Conservation (phyloP, 2,113 vertebrate species). For the Monopterus albus region DNA sequence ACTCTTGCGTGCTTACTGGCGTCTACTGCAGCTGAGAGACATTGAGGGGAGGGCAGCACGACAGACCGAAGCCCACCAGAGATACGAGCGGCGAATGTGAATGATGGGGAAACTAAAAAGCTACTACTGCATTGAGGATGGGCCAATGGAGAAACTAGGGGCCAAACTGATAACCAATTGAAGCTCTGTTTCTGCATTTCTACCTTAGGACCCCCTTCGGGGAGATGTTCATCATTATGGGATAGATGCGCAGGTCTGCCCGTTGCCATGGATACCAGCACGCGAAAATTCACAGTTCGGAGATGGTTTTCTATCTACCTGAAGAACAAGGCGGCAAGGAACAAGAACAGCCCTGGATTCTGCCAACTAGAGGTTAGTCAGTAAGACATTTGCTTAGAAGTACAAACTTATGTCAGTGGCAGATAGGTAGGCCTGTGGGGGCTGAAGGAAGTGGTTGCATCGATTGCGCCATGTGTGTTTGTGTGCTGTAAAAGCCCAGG, state of each 20-base stretch:
- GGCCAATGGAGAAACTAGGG: conserved; percentile 33
- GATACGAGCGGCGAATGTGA: conserved; percentile 30
- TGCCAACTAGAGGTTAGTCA: conserved; percentile 75
- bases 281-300: conserved; percentile 79
- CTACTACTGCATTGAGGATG: conserved; percentile 41
- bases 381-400: not conserved
- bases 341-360: conserved; percentile 74
- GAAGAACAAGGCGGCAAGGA: conserved; percentile 79
- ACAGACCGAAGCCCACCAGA: conserved; percentile 20
- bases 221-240: conserved; percentile 72
- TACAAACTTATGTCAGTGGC: not conserved
- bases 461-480: not conserved
- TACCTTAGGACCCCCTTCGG: conserved; percentile 30
- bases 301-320: conserved; percentile 81
- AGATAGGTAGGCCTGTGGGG: too few species aligned
- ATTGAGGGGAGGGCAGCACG: not conserved
- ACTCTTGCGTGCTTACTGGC: conserved; percentile 36
- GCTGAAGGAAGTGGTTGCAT: too few species aligned
- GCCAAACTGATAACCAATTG: conserved; percentile 49
- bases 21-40: conserved; percentile 38
- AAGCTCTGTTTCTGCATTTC: conserved; percentile 21
- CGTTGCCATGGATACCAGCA: conserved; percentile 79
- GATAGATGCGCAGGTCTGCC: conserved; percentile 60
- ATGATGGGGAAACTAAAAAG: conserved; percentile 48
- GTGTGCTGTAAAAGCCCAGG: not conserved